phyloP scores from a whole-genome alignment of 2,888 invertebrate species.

The Calameuta filiformis region DNA sequence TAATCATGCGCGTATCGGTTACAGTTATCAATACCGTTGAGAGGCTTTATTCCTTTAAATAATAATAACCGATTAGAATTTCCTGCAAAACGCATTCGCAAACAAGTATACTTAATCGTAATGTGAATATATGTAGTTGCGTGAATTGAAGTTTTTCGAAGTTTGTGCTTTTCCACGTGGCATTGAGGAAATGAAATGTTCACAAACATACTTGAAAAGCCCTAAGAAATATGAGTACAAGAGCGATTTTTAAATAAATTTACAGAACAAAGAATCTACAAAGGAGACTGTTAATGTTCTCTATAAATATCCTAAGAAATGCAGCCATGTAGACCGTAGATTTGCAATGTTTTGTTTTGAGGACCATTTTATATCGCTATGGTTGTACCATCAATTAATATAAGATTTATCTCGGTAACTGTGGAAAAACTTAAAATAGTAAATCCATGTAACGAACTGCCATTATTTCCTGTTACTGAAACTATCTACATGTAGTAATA shows the following conservation, averaged over 20 bases:
- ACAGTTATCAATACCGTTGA: neutral
- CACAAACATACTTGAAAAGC: neutral
- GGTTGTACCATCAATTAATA: neutral
- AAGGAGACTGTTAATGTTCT: neutral
- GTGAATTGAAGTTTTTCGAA: neutral
- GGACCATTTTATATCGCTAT: neutral
- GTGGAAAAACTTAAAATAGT: conserved; percentile 35
- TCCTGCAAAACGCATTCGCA: neutral
- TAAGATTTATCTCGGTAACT: conserved; percentile 39
- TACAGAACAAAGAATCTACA: neutral
- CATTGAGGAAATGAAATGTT: neutral
- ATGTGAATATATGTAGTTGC: neutral
- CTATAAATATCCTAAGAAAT: neutral
- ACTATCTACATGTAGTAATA: conserved; percentile 60
- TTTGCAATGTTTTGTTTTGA: neutral
- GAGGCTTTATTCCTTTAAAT: neutral
- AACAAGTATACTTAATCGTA: neutral
- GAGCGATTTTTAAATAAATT: neutral
- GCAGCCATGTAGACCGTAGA: neutral
- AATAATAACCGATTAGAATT: neutral
- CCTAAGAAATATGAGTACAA: neutral
- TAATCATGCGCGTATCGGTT: neutral
- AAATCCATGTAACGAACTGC: conserved; percentile 18
- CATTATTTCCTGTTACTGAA: conserved; percentile 17
- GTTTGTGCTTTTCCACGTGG: neutral